A percentile compares a stretch with the other conserved stretches of the same genome.
Evolutionary conservation across 2,888 invertebrate genomes (phyloP).

Genomic region (Ellobium chinense): DNA sequence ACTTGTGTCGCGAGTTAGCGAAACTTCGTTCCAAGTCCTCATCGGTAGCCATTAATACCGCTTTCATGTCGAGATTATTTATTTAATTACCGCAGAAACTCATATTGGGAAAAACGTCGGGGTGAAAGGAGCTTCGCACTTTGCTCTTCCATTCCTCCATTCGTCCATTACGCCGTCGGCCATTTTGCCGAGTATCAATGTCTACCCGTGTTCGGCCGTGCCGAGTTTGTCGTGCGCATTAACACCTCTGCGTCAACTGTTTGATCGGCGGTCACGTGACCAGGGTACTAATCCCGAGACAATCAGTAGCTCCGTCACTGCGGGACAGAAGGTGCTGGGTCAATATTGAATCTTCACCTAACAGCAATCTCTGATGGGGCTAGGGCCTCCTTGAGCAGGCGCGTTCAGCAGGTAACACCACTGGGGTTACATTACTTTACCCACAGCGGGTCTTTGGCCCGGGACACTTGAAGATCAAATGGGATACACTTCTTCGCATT

Average conservation of each 20-base stretch:
- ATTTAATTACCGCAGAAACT: slow-evolving; percentile 31
- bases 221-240: slow-evolving; percentile 23
- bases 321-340: slow-evolving; percentile 14
- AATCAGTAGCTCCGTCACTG: not conserved
- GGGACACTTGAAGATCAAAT: not conserved
- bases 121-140: not conserved
- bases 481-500: not conserved
- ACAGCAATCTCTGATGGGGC: slow-evolving; percentile 5
- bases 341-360: slow-evolving; percentile 19
- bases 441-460: not conserved
- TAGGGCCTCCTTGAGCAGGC: not conserved
- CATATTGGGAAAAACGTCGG: not conserved
- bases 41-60: slow-evolving; percentile 9
- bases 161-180: not conserved
- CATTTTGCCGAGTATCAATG: not conserved
- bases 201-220: not conserved
- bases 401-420: not conserved
- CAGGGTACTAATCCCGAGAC: slow-evolving; percentile 12
- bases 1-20: not conserved
- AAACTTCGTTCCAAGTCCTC: not conserved
- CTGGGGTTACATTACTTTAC: not conserved
- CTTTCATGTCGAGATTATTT: slow-evolving; percentile 18
- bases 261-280: slow-evolving; percentile 30
- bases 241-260: slow-evolving; percentile 25
- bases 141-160: not conserved